Evolutionary conservation across 2,888 invertebrate genomes (phyloP).

Genomic region (Amphipyra berbera): DNA sequence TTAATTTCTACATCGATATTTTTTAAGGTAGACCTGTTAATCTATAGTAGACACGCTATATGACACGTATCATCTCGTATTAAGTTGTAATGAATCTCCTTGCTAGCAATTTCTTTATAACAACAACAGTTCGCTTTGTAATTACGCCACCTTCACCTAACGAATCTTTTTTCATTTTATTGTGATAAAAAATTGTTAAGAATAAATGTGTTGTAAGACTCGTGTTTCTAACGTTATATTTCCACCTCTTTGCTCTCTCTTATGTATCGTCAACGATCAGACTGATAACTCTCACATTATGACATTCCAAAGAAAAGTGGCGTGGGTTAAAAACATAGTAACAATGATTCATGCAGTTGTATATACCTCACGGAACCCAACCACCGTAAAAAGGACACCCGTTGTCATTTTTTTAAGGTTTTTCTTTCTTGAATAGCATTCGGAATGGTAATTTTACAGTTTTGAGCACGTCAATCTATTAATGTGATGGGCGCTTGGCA

Average conservation of each 20-base stretch:
- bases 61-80: neutral
- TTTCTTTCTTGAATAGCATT: conserved; percentile 76
- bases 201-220: too few species aligned
- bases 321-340: conserved; percentile 3
- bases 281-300: too few species aligned
- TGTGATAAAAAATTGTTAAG: too few species aligned
- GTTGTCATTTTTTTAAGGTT: conserved; percentile 57
- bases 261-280: too few species aligned
- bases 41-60: conserved; percentile 7
- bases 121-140: too few species aligned
- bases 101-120: too few species aligned
- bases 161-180: too few species aligned
- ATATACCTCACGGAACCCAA: conserved; percentile 51
- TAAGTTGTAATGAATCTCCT: neutral
- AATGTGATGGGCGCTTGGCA: conserved; percentile 78
- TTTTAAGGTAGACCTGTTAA: conserved; percentile 4
- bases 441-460: conserved; percentile 88
- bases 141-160: too few species aligned
- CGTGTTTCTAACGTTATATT: too few species aligned
- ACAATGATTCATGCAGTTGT: conserved; percentile 22
- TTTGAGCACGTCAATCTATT: conserved; percentile 88
- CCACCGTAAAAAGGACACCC: conserved; percentile 32
- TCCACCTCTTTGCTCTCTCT: too few species aligned
- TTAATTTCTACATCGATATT: conserved; percentile 6
- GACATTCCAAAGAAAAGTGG: too few species aligned